Conservation (phyloP, 2,113 vertebrate genomes). For the Collichthys lucidus region DNA sequence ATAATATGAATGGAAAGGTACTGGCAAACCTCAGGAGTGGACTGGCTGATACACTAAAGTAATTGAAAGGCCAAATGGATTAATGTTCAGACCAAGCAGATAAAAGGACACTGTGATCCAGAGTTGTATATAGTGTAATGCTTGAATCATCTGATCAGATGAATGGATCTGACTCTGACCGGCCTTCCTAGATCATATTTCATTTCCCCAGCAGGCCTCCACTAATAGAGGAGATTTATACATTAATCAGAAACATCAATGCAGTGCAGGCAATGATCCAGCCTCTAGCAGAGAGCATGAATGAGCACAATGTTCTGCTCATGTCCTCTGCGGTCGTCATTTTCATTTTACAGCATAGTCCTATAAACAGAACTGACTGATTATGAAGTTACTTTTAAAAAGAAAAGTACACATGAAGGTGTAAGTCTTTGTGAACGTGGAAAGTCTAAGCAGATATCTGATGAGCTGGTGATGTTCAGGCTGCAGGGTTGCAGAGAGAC, state of each 20-base stretch:
- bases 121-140: too few species aligned
- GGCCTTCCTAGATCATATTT: background rate
- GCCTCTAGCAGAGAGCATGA: background rate
- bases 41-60: background rate
- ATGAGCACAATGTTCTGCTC: background rate
- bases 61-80: background rate
- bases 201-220: background rate
- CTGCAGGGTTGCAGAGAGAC: too few species aligned
- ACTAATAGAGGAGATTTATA: too few species aligned
- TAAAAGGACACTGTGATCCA: background rate
- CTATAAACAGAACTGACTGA: too few species aligned
- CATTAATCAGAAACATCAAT: too few species aligned
- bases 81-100: background rate
- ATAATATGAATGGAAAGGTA: background rate
- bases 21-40: background rate
- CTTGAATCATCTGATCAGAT: too few species aligned
- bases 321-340: background rate
- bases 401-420: background rate
- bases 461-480: too few species aligned
- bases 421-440: too few species aligned
- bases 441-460: too few species aligned
- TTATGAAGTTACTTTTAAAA: too few species aligned
- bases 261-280: too few species aligned
- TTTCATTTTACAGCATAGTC: background rate
- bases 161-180: background rate